Base-by-base conservation (phyloP, 2,113 vertebrate species). In the Catharus minimus region DNA sequence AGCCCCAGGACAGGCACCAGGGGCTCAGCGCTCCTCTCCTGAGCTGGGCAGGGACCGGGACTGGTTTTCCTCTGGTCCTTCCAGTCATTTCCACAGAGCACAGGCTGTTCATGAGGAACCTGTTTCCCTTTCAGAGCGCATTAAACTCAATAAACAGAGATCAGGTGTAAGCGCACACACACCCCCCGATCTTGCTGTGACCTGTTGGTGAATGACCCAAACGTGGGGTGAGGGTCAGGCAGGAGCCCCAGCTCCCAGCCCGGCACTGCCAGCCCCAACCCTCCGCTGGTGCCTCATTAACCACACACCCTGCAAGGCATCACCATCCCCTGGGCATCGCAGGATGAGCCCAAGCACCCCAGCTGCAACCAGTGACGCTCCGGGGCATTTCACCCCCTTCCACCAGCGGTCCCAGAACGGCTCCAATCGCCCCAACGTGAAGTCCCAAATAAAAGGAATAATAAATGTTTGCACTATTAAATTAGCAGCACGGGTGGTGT, bases 401-500 rank as follows among this genome's bases (percentile, higher is more conserved):
- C 56, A 46, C 43, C 57, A 44, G 65, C 33, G 2, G 19, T 27
- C 32, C 65, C 26, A 17, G 41, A 67, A 58, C 2, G 7, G 62
- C 53, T 89, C 74, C 28, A 39, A 92, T 72, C 4, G 0, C 52
- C 58, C 47, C 36, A 19, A 61, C 44, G 15, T 55, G 33, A 38
- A 57, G 55, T 47, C 38, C 62, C 68, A 87, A 95, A 94, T 66
- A 79, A 72, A 83, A 84, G 77, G 86, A 90, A 95, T 94, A 90
- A 93, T 69, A 89, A 93, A 95, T 93, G 92, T 95, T 95, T 94
- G 90, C 62, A 10, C 92, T 93, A 92, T 94, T 90, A 94, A 90
- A 90, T 74, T 79, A 84, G 84, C 92, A 72, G 89, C 93, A 76
- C 24, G 84, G 86, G 83, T 93, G 89, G 86, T 7, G 52, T 60